These are phyloP conservation scores for Tenodera sinensis DNA, from an alignment of 2,888 invertebrate genomes.

Conservation along the genomic window DNA sequence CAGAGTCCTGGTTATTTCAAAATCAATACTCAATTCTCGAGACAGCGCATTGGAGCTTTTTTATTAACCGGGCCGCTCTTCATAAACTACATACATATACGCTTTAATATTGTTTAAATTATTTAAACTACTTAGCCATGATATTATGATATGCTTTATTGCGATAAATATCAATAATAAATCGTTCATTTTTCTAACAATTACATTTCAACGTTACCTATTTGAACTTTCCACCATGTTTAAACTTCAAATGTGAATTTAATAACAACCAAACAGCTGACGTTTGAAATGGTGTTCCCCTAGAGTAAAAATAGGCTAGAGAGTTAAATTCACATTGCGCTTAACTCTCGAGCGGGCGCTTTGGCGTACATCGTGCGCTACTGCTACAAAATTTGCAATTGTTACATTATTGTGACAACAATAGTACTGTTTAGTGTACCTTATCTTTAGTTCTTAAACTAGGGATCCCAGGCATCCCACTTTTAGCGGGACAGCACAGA, in stretches of 20 bases:
- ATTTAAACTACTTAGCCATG: neutral
- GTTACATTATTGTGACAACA: too few relatives aligned
- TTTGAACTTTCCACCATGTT: slow-evolving; percentile 27
- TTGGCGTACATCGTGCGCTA: too few relatives aligned
- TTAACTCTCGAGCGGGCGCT: too few relatives aligned
- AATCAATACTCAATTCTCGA: slow-evolving; percentile 22
- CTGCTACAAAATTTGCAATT: too few relatives aligned
- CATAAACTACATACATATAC: neutral
- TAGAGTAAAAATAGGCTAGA: too few relatives aligned
- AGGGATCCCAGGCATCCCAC: too few relatives aligned
- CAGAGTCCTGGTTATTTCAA: neutral
- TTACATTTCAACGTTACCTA: slow-evolving; percentile 17
- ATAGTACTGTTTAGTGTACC: too few relatives aligned
- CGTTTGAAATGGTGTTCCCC: too few relatives aligned
- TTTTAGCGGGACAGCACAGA: too few relatives aligned
- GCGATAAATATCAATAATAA: neutral
- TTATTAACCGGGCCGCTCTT: neutral
- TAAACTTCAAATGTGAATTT: neutral
- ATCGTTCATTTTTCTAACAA: neutral
- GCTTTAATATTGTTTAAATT: neutral
- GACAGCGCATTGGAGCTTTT: slow-evolving; percentile 15
- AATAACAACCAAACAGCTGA: too few relatives aligned
- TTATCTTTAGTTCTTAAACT: too few relatives aligned
- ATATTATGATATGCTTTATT: neutral
- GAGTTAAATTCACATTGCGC: too few relatives aligned